These are phyloP conservation scores for Harpagifer antarcticus DNA, from an alignment of 2,797 vertebrate genomes.

Conservation along the genomic window DNA sequence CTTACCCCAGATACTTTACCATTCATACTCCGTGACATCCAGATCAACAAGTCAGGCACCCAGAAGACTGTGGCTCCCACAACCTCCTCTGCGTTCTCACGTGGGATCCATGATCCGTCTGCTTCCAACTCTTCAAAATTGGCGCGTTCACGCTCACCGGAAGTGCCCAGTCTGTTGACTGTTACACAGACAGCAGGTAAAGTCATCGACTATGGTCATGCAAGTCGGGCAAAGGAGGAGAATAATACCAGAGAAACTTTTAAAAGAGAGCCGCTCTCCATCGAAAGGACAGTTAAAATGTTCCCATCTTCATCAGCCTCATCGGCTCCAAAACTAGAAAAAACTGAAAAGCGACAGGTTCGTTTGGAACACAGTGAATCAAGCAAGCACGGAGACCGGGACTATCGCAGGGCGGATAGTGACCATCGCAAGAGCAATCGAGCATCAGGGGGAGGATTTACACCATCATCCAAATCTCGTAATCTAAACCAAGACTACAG, in stretches of 20 bases:
- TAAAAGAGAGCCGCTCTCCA: constrained; percentile 72
- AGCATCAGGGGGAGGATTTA: constrained; percentile 64
- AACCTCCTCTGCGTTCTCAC: constrained; percentile 50
- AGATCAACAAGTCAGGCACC: constrained; percentile 87
- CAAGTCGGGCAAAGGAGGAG: constrained; percentile 84
- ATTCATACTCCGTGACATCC: constrained; percentile 91
- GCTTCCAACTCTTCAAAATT: constrained; percentile 25
- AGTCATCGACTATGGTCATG: constrained; percentile 93
- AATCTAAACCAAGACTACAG: constrained; percentile 74
- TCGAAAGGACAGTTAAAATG: constrained; percentile 73
- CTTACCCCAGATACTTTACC: constrained; percentile 94
- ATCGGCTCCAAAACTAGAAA: constrained; percentile 54
- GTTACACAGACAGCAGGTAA: constrained; percentile 82
- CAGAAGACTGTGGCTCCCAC: constrained; percentile 43
- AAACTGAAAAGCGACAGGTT: constrained; percentile 61
- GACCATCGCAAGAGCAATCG: constrained; percentile 60
- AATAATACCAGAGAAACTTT: constrained; percentile 79
- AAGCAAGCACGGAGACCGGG: constrained; percentile 71
- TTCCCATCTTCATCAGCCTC: constrained; percentile 39
- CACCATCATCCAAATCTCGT: constrained; percentile 61
- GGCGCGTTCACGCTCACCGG: constrained; percentile 47
- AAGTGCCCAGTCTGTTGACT: constrained; percentile 77
- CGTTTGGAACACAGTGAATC: constrained; percentile 60
- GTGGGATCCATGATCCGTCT: constrained; percentile 26
- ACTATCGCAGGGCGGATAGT: constrained; percentile 67